phyloP scores from a whole-genome alignment of 2,113 vertebrate species.

The Rana temporaria region DNA sequence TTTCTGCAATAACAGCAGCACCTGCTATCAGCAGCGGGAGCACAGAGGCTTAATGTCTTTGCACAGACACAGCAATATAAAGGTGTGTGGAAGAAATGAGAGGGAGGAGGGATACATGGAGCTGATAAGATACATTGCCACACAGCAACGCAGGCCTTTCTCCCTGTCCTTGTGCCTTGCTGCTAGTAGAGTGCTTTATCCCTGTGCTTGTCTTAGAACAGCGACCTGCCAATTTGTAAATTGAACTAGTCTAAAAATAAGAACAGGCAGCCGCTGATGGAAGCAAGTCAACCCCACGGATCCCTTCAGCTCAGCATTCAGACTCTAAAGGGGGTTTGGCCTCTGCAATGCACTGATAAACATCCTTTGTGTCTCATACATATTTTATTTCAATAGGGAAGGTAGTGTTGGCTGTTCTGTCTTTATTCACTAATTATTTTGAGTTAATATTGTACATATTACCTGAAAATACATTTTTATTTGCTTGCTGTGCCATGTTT shows the following conservation, averaged over 20 bases:
- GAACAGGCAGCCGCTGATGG: neutral
- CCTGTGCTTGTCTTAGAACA: slow-evolving; percentile 14
- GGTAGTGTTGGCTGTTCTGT: no score
- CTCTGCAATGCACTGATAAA: neutral
- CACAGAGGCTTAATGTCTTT: slow-evolving; percentile 17
- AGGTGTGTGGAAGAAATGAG: neutral
- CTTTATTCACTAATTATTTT: no score
- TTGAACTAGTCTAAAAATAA: slow-evolving; percentile 45
- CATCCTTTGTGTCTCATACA: neutral
- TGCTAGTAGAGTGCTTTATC: slow-evolving; percentile 22
- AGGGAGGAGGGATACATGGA: neutral
- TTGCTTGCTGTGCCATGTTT: no score
- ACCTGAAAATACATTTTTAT: no score
- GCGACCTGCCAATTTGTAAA: slow-evolving; percentile 31
- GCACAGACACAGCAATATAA: neutral
- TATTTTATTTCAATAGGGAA: neutral
- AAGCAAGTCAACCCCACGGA: neutral
- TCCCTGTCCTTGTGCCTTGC: slow-evolving; percentile 29
- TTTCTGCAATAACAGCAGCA: slow-evolving; percentile 67
- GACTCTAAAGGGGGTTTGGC: neutral
- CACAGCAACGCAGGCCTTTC: neutral
- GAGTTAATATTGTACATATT: no score
- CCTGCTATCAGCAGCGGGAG: slow-evolving; percentile 14
- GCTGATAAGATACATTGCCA: slow-evolving; percentile 1
- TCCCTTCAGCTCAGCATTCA: neutral